A percentile compares a stretch with the other conserved stretches of the same genome.
These are phyloP conservation scores for Enteromius trimaculatus DNA, from an alignment of 2,797 vertebrate species.

Conservation along the genomic window DNA sequence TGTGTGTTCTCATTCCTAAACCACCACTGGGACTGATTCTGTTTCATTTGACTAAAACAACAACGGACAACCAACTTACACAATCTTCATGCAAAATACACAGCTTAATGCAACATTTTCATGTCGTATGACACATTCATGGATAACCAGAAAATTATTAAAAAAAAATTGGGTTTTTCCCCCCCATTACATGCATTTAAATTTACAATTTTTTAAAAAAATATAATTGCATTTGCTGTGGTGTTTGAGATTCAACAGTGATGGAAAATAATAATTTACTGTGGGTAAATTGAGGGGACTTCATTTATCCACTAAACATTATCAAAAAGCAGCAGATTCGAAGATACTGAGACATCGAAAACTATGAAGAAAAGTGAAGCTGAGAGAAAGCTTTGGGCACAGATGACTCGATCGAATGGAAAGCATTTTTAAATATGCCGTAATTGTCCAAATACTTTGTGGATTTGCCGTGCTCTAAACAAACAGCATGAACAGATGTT, in stretches of 20 bases:
- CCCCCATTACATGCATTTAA: not conserved
- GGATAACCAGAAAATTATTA: too few species aligned
- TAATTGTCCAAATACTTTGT: not conserved
- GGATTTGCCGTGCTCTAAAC: not conserved
- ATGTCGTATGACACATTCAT: not conserved
- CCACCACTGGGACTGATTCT: conserved; percentile 1
- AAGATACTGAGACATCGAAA: not conserved
- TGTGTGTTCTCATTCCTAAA: conserved; percentile 44
- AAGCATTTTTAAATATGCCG: not conserved
- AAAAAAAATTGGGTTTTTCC: too few species aligned
- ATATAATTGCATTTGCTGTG: not conserved
- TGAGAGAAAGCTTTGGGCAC: not conserved
- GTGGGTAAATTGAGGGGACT: not conserved
- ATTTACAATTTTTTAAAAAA: too few species aligned
- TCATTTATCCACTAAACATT: not conserved
- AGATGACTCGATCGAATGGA: not conserved
- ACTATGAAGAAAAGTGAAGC: not conserved
- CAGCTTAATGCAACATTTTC: not conserved
- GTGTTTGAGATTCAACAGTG: not conserved
- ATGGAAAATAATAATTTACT: not conserved
- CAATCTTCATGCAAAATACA: not conserved
- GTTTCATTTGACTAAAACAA: conserved; percentile 6
- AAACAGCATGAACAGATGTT: not conserved
- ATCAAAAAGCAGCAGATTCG: not conserved
- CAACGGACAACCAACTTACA: not conserved